phyloP scores from a whole-genome alignment of 2,113 vertebrate species.

The Tragelaphus strepsiceros region DNA sequence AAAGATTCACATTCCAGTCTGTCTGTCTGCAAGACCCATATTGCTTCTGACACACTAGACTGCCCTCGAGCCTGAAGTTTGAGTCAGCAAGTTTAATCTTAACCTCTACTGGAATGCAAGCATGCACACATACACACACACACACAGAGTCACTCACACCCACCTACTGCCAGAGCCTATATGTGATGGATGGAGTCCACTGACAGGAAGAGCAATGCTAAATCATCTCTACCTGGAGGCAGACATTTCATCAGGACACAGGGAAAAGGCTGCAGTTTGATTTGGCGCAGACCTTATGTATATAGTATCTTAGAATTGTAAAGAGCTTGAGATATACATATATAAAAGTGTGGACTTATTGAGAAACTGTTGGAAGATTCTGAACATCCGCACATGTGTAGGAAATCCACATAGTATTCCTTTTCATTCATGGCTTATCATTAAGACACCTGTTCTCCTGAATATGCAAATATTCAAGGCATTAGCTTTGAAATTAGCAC shows the following conservation, averaged over 20 bases:
- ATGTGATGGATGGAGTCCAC: neutral
- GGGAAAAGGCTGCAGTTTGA: neutral
- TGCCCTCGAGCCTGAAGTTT: neutral
- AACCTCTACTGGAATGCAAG: neutral
- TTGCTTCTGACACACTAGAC: neutral
- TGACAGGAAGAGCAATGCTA: neutral
- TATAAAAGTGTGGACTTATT: neutral
- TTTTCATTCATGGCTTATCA: neutral
- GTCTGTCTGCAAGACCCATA: neutral
- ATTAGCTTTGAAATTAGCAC: neutral
- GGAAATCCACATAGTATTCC: neutral
- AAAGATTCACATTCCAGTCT: neutral
- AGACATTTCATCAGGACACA: neutral
- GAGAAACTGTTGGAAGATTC: neutral
- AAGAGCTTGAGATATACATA: neutral
- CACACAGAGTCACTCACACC: neutral
- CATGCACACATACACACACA: fast-evolving
- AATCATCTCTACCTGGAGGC: neutral
- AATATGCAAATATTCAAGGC: neutral
- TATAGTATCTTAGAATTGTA: neutral
- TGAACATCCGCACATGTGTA: neutral
- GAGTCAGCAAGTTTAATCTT: neutral
- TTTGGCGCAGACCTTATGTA: neutral
- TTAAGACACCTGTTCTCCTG: neutral
- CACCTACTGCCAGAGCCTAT: neutral